phyloP scores from a whole-genome alignment of 2,797 vertebrate genomes.

The Epinephelus malabaricus region DNA sequence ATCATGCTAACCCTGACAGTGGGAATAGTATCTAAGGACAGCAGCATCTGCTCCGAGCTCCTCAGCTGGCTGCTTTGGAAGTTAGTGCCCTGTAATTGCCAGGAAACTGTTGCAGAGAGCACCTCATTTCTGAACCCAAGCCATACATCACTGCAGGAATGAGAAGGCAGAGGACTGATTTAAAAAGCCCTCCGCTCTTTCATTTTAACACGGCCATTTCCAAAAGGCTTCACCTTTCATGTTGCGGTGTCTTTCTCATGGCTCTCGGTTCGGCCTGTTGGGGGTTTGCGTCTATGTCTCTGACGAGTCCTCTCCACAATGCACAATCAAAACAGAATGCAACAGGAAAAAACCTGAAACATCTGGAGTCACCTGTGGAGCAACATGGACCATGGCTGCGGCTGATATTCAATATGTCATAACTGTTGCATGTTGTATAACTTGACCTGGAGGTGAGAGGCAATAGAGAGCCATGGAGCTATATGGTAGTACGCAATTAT shows the following conservation, averaged over 20 bases:
- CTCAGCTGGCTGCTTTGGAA: constrained; percentile 65
- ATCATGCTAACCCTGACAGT: constrained; percentile 19
- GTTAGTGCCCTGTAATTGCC: constrained; percentile 84
- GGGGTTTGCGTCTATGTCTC: constrained; percentile 12
- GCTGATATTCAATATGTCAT: constrained; percentile 38
- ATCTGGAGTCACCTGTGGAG: constrained; percentile 34
- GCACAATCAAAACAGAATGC: constrained; percentile 26
- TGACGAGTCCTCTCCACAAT: constrained; percentile 18
- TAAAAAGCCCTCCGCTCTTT: constrained; percentile 79
- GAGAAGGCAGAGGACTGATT: constrained; percentile 80
- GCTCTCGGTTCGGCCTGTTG: constrained; percentile 43
- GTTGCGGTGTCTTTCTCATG: constrained; percentile 71
- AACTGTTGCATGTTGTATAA: constrained; percentile 16
- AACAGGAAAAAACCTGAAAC: constrained; percentile 19
- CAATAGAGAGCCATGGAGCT: constrained; percentile 7
- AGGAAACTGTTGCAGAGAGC: constrained; percentile 75
- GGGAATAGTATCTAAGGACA: constrained; percentile 32
- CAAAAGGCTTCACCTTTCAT: constrained; percentile 83
- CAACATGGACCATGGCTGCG: constrained; percentile 20
- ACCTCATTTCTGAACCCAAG: constrained; percentile 77
- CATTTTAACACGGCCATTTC: constrained; percentile 82
- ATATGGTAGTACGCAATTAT: not conserved
- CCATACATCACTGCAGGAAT: constrained; percentile 84
- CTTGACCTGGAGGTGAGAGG: constrained; percentile 31
- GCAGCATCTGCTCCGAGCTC: constrained; percentile 79